phyloP scores from a whole-genome alignment of 2,888 invertebrate genomes.

The Onthophagus sagittarius region DNA sequence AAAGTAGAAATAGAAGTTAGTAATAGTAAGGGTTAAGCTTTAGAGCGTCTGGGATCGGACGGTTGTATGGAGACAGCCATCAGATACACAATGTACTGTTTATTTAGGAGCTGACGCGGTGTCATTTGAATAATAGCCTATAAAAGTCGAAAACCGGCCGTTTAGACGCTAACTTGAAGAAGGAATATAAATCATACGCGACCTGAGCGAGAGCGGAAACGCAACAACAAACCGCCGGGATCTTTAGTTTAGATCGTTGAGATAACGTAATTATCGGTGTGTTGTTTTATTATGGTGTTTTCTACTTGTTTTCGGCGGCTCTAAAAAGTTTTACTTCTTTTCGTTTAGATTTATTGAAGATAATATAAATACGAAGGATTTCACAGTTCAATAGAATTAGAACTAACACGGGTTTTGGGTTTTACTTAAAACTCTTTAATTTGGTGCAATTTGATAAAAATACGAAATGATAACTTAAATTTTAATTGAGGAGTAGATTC shows the following conservation, averaged over 20 bases:
- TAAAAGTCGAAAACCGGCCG: slow-evolving; percentile 4
- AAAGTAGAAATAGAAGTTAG: neutral
- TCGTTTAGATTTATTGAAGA: too few relatives aligned
- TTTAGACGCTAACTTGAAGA: neutral
- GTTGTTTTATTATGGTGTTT: neutral
- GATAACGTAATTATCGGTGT: neutral
- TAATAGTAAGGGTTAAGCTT: neutral
- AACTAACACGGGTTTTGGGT: too few relatives aligned
- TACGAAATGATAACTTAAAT: too few relatives aligned
- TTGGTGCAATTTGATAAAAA: too few relatives aligned
- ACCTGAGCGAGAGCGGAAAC: neutral
- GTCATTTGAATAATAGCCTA: slow-evolving; percentile 12
- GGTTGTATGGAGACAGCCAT: neutral
- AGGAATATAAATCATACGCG: slow-evolving; percentile 6
- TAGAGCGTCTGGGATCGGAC: neutral
- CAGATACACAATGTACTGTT: neutral
- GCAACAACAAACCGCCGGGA: neutral
- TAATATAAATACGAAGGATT: too few relatives aligned
- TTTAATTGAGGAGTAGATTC: too few relatives aligned
- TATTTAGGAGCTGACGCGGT: slow-evolving; percentile 3
- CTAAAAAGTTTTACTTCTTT: neutral
- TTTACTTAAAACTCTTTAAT: too few relatives aligned
- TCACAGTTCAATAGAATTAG: too few relatives aligned
- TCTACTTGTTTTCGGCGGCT: too few relatives aligned
- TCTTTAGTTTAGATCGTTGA: neutral